Evolutionary conservation across 2,888 invertebrate genomes (phyloP).

Genomic region (Catocala fraxini): DNA sequence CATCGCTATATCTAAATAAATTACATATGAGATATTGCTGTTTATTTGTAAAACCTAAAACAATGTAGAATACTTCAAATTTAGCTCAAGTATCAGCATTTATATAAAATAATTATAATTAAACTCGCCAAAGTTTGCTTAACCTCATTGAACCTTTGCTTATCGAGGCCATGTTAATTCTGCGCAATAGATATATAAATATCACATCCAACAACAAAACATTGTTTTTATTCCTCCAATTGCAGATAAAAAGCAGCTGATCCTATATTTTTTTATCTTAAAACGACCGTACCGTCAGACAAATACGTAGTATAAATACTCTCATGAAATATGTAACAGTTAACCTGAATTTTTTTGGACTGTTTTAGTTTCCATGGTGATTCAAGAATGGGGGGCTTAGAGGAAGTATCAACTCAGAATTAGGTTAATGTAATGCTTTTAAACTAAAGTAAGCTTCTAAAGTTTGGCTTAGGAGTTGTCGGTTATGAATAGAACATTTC

Average conservation of each 20-base stretch:
- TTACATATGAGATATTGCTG: too few relatives aligned
- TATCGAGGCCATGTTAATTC: too few relatives aligned
- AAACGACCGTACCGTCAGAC: slow-evolving; percentile 19
- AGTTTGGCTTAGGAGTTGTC: slow-evolving; percentile 4
- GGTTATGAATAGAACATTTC: slow-evolving; percentile 16
- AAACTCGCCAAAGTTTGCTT: too few relatives aligned
- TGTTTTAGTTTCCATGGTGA: slow-evolving; percentile 39
- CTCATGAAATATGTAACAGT: slow-evolving; percentile 52
- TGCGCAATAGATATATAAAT: too few relatives aligned
- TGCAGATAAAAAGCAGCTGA: slow-evolving; percentile 9
- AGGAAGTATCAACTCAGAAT: slow-evolving; percentile 14
- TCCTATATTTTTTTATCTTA: slow-evolving; percentile 11
- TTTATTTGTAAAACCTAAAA: too few relatives aligned
- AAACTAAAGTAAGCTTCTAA: slow-evolving; percentile 14
- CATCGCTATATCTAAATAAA: too few relatives aligned
- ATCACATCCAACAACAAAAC: not conserved
- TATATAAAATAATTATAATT: too few relatives aligned
- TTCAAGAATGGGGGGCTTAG: slow-evolving; percentile 14
- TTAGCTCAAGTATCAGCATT: too few relatives aligned
- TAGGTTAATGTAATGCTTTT: slow-evolving; percentile 24
- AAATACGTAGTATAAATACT: slow-evolving; percentile 33
- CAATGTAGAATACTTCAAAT: too few relatives aligned
- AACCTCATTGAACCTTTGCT: too few relatives aligned
- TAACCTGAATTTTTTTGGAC: slow-evolving; percentile 37
- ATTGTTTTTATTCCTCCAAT: slow-evolving; percentile 10